Evolutionary conservation across 1,140 invertebrate genomes (phyloP).

Genomic region (Magallana angulata): DNA sequence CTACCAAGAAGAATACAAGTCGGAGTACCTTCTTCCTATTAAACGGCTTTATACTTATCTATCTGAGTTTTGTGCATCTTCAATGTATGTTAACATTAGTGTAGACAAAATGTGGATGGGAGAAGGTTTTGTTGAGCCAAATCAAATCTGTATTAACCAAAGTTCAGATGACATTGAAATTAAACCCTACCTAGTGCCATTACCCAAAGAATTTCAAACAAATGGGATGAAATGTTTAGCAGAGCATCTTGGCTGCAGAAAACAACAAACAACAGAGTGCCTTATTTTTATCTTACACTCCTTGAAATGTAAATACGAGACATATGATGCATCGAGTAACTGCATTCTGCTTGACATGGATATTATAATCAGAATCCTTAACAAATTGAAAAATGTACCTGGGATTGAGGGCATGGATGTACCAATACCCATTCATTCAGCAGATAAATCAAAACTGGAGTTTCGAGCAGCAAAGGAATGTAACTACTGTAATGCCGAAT

Average conservation of each 20-base stretch:
- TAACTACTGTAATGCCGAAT: conserved; percentile 64
- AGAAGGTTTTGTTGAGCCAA: not conserved
- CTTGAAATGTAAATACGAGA: not conserved
- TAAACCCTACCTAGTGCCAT: not conserved
- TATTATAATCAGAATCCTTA: conserved; percentile 48
- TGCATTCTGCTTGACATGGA: conserved; percentile 35
- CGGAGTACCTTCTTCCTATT: not conserved
- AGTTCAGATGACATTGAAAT: not conserved
- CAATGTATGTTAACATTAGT: not conserved
- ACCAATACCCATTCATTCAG: conserved; percentile 53
- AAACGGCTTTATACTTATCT: not conserved
- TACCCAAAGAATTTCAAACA: conserved; percentile 14
- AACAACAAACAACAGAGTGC: not conserved
- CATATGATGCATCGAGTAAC: not conserved
- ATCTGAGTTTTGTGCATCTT: not conserved
- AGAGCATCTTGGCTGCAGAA: not conserved
- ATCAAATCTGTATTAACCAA: not conserved
- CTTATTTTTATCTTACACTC: not conserved
- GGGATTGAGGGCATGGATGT: not conserved
- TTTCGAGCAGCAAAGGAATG: conserved; percentile 60
- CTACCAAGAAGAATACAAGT: not conserved
- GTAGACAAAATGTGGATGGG: not conserved
- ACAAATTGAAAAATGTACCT: conserved; percentile 19
- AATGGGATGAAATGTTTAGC: not conserved
- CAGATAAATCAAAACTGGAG: conserved; percentile 37